Evolutionary conservation across 2,797 vertebrate genomes (phyloP), one percentile per base, ranked within the genome.

Genomic region (Champsocephalus gunnari): DNA sequence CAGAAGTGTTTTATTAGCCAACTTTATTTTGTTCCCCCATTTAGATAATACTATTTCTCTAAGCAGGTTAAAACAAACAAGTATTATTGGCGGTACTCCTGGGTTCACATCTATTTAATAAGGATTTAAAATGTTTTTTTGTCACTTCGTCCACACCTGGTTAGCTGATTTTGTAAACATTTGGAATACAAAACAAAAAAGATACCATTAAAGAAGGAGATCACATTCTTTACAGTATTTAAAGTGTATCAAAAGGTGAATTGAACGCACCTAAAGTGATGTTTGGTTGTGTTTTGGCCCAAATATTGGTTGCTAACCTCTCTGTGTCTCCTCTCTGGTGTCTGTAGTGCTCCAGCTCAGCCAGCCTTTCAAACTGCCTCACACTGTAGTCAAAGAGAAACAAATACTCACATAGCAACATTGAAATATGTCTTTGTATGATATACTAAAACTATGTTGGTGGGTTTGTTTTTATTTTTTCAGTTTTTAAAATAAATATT

Each of bases 331-430:
- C 17, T 79, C 28, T 84, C 65, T 86, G 68, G 79, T 92, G 87
- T 92, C 71, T 91, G 82, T 92, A 88, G 88, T 93, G 77, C 72
- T 86, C 91, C 92, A 93, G 92, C 92, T 92, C 93, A 92, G 93
- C 92, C 93, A 94, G 94, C 93, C 93, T 95, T 93, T 92, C 92
- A 94, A 95, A 94, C 94, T 95, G 94, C 94, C 94, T 94, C 93
- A 94, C 92, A 92, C 91, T 92, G 90, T 93, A 93, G 91, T 93
- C 86, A 74, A 88, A 83, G 86, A 91, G 85, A 92, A 87, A 92
- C 82, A 86, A 90, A 88, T 92, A 93, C 88, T 93, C 88, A 86
- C 92, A 88, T 91, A 91, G 85, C 89, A 91, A 92, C 93, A 90
- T 91, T 91, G 89, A 90, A 91, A 87, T 89, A 86, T 90, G 90